Base-by-base conservation (phyloP, 2,888 invertebrate species). In the Dolichopus griseipennis region DNA sequence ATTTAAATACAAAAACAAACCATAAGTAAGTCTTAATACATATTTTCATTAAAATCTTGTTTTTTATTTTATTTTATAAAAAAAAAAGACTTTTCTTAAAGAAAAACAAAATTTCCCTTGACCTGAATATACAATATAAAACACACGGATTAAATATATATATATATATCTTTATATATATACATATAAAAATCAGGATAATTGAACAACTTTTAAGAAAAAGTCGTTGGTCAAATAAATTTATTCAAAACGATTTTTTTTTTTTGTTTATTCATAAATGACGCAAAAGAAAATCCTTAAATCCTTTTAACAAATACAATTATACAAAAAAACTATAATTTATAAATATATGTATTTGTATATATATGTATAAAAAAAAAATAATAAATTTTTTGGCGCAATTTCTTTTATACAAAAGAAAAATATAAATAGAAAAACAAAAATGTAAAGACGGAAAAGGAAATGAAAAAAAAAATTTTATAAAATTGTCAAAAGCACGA, bases 101-200 rank as follows among this genome's bases (percentile, higher is more conserved):
- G 67, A 64, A 22, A 62, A 64, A 63, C 63, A 67, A 65, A 63
- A 69, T 63, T 68, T 67, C 65, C 41, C 67, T 52, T 41, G 41
- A 65, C 61, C 64, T 18, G 61, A 66, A 66, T 34, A 43, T 64
- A 62, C 34, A 65, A 43, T 64, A 62, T 65, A 69, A 68, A 68
- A 52, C 2, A 52, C 52, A 4, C 5, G 27, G n/a, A n/a, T 27
- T 27, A 27, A 27, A 27, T 27, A 27, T 27, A 27, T 27, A 5
- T 27, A 27, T 27, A 27, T 27, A 27, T 27, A 27, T n/a, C n/a
- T n/a, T n/a, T n/a, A n/a, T n/a, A 27, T 27, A 27, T 27, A 27
- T 27, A 27, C 5, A 27, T 27, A 27, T 27, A 52, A 15, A 52
- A 52, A 52, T 12, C 6, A 18, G 15, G 12, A 18, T 12, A 52